phyloP scores from a whole-genome alignment of 30 jellyfish, hydroid and myxozoan species.

The Nemopilema nomurai region DNA sequence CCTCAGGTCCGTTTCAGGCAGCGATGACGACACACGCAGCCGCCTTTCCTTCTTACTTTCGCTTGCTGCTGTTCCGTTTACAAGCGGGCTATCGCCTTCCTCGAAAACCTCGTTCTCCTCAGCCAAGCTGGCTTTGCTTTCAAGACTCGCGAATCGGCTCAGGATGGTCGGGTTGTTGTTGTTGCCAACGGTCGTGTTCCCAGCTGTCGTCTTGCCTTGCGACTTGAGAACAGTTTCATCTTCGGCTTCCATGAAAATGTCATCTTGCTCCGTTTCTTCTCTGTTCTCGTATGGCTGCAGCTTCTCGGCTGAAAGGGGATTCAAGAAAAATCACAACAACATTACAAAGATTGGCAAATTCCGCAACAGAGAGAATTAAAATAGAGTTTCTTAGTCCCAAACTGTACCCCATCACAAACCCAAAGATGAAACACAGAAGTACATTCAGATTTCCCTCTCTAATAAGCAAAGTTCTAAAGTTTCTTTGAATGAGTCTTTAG shows the following conservation, averaged over 20 bases:
- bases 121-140: neutral
- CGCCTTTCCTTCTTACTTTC: slow-evolving; percentile 67
- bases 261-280: slow-evolving; percentile 66
- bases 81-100: slow-evolving; percentile 28
- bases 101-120: slow-evolving; percentile 49
- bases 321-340: too few relatives aligned
- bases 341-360: too few relatives aligned
- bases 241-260: slow-evolving; percentile 63
- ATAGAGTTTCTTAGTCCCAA: too few relatives aligned
- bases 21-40: slow-evolving; percentile 55
- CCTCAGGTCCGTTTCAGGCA: slow-evolving; percentile 68
- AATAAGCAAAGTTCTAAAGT: too few relatives aligned
- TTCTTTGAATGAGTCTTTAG: too few relatives aligned
- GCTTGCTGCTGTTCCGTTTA: slow-evolving; percentile 26
- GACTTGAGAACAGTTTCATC: slow-evolving; percentile 68
- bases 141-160: slow-evolving; percentile 8
- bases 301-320: slow-evolving; percentile 33
- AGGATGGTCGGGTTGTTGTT: slow-evolving; percentile 14
- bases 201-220: slow-evolving; percentile 78
- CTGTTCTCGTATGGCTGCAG: slow-evolving; percentile 76
- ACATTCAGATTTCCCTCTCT: too few relatives aligned
- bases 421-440: too few relatives aligned
- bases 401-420: too few relatives aligned
- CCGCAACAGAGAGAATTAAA: too few relatives aligned
- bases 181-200: slow-evolving; percentile 72